Conservation (phyloP, 2,113 vertebrate species). For the Oreotrochilus melanogaster region DNA sequence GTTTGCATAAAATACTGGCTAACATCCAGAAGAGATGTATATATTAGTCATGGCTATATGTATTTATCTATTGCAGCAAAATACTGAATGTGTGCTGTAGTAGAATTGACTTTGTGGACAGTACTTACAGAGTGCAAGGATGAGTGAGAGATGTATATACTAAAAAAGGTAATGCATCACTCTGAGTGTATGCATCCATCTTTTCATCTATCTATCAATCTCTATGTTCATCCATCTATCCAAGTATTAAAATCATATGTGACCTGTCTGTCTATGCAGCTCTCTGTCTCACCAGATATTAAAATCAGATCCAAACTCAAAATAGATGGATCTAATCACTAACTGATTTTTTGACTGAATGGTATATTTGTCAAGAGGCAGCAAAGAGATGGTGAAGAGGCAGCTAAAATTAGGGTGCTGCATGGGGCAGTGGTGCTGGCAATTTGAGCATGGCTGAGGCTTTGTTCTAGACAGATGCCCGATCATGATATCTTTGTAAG, state of each 20-base stretch:
- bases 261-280: conserved; percentile 29
- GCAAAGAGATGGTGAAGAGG: not conserved
- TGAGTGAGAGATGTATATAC: not conserved
- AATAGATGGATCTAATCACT: not conserved
- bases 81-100: conserved; percentile 15
- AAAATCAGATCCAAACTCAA: conserved; percentile 30
- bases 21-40: not conserved
- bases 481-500: conserved; percentile 12
- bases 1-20: conserved; percentile 4
- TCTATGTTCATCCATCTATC: conserved; percentile 27
- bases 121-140: conserved; percentile 22
- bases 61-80: conserved; percentile 63
- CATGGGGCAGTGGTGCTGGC: not conserved
- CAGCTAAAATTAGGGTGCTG: not conserved
- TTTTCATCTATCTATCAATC: conserved; percentile 33
- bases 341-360: not conserved
- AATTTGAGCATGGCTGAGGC: not conserved
- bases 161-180: conserved; percentile 6
- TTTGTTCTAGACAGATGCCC: conserved; percentile 28
- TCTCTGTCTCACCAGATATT: conserved; percentile 29
- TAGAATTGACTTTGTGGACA: conserved; percentile 19
- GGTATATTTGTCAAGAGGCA: not conserved
- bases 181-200: not conserved
- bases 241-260: conserved; percentile 59
- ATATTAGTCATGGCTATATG: not conserved